Evolutionary conservation across 2,888 invertebrate genomes (phyloP), one percentile per base, ranked within the genome.

Genomic region (Lamellibrachia columna): DNA sequence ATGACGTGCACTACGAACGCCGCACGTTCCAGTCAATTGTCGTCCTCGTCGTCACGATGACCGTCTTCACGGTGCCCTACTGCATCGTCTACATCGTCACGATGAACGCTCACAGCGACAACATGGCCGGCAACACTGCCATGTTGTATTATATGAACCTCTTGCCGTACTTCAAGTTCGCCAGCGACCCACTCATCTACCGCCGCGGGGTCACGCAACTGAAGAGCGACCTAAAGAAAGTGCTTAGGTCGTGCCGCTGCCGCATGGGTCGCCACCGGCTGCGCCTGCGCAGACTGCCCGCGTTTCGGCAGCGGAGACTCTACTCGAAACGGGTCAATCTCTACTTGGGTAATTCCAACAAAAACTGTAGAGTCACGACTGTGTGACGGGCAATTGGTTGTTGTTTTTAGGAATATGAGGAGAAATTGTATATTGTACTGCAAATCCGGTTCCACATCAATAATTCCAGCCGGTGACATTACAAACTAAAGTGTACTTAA

Each of bases 71-170:
- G 3, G 53, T 91, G n/a, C 91, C 91, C 53, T 91, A 91, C 55
- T 55, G 58, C 53, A 58, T 40, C n/a, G 53, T 91, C 15, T 55
- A 53, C n/a, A n/a, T 91, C 40, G 91, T 91, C 52, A 52, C 91
- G 22, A 91, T 91, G 91, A 75, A 75, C 75, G 75, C 22, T 3
- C 15, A 22, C 22, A 75, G 75, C 75, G 75, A 75, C n/a, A 75
- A 22, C n/a, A 75, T 75, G 75, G 75, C 75, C 22, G n/a, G n/a
- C 75, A 75, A 75, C 75, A 75, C 75, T 4, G 53, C 91, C n/a
- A 52, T 91, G n/a, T n/a, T 91, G 40, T 53, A 55, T 15, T 91
- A 91, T n/a, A 91, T 91, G 91, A 91, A 91, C 53, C 53, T 91
- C 11, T 52, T 91, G 8, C 91, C 91, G 3, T 91, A 91, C 91